Evolutionary conservation across 2,888 invertebrate species (phyloP), one percentile per base, ranked within the genome.

Genomic region (Nomada ferruginata): DNA sequence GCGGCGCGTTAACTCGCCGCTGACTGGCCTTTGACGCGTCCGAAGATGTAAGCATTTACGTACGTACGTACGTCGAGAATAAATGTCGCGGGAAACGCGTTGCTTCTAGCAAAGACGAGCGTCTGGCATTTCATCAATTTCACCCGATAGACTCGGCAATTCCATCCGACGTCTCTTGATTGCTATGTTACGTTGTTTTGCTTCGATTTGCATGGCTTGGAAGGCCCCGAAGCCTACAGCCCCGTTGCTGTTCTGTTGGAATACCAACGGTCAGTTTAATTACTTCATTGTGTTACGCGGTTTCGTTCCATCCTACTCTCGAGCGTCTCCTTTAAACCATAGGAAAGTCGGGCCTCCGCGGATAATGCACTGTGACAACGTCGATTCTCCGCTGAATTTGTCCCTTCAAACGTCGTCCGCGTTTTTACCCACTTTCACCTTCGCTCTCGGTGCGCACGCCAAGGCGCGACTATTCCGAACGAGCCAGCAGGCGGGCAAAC

Each of bases 181-280:
- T 71, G 64, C 72, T 2, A 50, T 50, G 64, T 71, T 72, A 72
- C 72, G 63, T 72, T 42, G 57, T 72, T 72, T 44, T 47, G 20
- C 55, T 57, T 73, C 50, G 44, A 72, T 72, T 64, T 59, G 73
- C 64, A 60, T 65, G 73, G 52, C 59, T 42, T 11, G 26, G 55
- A n/a, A 44, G 64, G 44, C 55, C 26, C n/a, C 2, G 55, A 29
- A 57, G 72, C 61, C 60, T 60, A 71, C 70, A 71, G 60, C 18
- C 52, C 53, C 52, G 71, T 71, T 53, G 50, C 44, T 18, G 53
- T 53, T 63, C 52, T n/a, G 44, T 59, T 44, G 18, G 57, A 53
- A 72, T 20, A 44, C 55, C 64, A 15, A 73, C 20, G 20, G 52
- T 15, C 15, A 20, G 59, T n/a, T 73, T 73, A 57, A 73, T 73